Percentiles rank a stretch among this genome's conserved stretches.
phyloP scores from a whole-genome alignment of 1,140 invertebrate species.

The Drosophila ercepeae region DNA sequence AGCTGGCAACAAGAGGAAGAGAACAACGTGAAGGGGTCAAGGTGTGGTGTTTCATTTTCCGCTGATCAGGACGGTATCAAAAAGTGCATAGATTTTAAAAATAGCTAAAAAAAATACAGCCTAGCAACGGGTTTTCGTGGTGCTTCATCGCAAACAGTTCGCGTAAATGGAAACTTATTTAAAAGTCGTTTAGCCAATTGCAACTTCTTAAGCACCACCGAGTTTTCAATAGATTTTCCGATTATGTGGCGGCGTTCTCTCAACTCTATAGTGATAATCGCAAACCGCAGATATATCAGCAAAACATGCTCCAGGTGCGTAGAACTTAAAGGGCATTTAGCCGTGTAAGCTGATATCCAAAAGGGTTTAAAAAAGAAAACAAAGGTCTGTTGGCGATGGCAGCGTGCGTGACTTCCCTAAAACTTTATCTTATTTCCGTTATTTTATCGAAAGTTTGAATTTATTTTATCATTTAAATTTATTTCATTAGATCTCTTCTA shows the following conservation, averaged over 20 bases:
- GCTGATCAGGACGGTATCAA: neutral
- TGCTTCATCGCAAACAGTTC: neutral
- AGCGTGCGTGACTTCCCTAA: neutral
- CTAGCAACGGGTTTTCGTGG: slow-evolving; percentile 13
- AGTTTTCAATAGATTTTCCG: neutral
- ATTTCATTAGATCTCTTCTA: neutral
- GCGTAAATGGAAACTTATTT: neutral
- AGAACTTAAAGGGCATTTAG: neutral
- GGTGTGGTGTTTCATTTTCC: neutral
- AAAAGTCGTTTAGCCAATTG: too few species aligned
- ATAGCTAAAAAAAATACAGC: neutral
- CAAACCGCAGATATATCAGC: neutral
- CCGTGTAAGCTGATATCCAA: slow-evolving; percentile 2
- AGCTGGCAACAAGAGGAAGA: slow-evolving; percentile 30
- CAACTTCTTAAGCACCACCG: too few species aligned
- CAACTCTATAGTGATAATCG: neutral
- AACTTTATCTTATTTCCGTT: neutral
- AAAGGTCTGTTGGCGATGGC: slow-evolving; percentile 4
- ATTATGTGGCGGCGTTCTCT: slow-evolving; percentile 12
- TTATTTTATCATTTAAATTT: neutral
- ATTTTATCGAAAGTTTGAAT: neutral
- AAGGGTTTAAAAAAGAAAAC: neutral
- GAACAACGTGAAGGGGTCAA: slow-evolving; percentile 9
- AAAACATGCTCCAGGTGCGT: slow-evolving; percentile 15
- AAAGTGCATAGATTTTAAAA: slow-evolving; percentile 6